phyloP scores from a whole-genome alignment of 2,113 vertebrate species.

The Ploceus nigricollis region DNA sequence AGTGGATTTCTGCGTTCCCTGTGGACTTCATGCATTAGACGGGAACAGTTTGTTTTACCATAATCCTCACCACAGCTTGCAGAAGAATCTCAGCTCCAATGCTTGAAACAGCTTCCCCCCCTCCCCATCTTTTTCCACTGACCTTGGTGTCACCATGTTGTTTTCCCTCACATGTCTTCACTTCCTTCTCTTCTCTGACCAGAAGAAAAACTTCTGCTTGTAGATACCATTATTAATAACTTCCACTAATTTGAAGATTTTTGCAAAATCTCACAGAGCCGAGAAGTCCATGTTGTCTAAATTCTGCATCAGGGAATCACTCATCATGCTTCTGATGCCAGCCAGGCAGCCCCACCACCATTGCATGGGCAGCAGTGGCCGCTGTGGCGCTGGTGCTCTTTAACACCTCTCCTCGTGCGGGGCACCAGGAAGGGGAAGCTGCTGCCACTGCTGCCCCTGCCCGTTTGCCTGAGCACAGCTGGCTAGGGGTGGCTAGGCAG shows the following conservation, averaged over 20 bases:
- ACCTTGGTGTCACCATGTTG: fast-evolving
- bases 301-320: fast-evolving
- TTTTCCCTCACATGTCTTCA: neutral
- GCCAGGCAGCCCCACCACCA: fast-evolving
- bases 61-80: neutral
- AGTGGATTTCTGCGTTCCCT: neutral
- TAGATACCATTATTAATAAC: neutral
- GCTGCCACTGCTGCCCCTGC: neutral
- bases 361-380: neutral
- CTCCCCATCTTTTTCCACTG: neutral
- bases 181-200: neutral
- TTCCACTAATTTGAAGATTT: neutral
- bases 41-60: neutral
- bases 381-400: fast-evolving
- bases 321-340: fast-evolving
- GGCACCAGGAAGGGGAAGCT: too few species aligned
- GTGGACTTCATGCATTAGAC: neutral
- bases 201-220: neutral
- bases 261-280: neutral
- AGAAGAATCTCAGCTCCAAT: neutral
- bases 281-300: neutral
- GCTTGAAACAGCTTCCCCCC: neutral
- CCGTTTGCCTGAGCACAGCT: fast-evolving
- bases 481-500: neutral
- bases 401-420: fast-evolving